Evolutionary conservation across 2,797 vertebrate genomes (phyloP).

Genomic region (Falco berigora): DNA sequence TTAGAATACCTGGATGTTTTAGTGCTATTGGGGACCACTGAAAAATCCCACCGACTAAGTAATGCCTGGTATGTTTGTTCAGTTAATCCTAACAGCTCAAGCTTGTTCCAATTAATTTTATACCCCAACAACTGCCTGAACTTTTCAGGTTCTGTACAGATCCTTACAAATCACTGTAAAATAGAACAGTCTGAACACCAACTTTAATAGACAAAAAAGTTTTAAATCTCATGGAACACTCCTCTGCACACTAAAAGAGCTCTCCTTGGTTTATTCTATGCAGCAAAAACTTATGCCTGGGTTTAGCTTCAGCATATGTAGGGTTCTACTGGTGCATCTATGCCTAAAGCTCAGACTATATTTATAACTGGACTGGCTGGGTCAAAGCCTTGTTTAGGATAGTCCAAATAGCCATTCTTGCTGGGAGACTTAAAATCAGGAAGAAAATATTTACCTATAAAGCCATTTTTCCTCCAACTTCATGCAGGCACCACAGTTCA

Average conservation of each 20-base stretch:
- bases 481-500: not conserved
- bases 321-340: not conserved
- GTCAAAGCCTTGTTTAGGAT: not conserved
- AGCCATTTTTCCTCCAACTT: not conserved
- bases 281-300: not conserved
- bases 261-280: not conserved
- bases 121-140: not conserved
- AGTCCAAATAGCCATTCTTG: not conserved
- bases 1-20: not conserved
- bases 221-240: not conserved
- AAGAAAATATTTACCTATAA: not conserved
- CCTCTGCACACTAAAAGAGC: not conserved
- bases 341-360: not conserved
- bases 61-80: not conserved
- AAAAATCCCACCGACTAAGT: not conserved
- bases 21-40: not conserved
- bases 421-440: not conserved
- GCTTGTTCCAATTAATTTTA: not conserved
- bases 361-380: not conserved
- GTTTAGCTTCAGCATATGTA: not conserved
- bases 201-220: not conserved
- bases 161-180: not conserved
- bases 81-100: not conserved
- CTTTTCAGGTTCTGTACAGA: not conserved
- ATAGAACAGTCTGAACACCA: not conserved